Percentiles rank a stretch among this genome's conserved stretches.
phyloP scores from a whole-genome alignment of 2,888 invertebrate genomes.

The Syrphus vitripennis region DNA sequence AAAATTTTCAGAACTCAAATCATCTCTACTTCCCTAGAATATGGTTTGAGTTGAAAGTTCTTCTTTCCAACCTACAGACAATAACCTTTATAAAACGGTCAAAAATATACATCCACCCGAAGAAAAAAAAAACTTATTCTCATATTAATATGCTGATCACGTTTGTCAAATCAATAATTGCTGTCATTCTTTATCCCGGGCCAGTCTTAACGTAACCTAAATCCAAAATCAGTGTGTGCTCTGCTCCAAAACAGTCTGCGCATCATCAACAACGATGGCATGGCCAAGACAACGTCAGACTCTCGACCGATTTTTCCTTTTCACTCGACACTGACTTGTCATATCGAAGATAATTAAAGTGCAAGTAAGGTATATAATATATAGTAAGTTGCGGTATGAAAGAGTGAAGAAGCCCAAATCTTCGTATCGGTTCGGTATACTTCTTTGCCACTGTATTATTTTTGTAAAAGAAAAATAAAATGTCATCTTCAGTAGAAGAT shows the following conservation, averaged over 20 bases:
- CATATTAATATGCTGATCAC: constrained; percentile 64
- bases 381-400: neutral
- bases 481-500: constrained; percentile 34
- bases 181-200: constrained; percentile 42
- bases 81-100: no score
- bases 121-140: neutral
- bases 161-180: constrained; percentile 59
- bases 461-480: constrained; percentile 37
- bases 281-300: constrained; percentile 31
- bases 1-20: no score
- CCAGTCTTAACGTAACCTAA: constrained; percentile 50
- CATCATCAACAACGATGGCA: constrained; percentile 23
- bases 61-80: no score
- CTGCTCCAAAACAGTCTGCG: constrained; percentile 72
- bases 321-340: constrained; percentile 47
- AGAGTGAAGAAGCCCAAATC: neutral
- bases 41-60: no score
- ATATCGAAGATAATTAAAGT: constrained; percentile 61
- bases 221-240: constrained; percentile 53
- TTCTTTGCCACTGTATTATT: constrained; percentile 25
- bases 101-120: neutral
- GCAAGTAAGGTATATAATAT: constrained; percentile 13
- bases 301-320: neutral
- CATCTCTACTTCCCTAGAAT: no score
- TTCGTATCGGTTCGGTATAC: constrained; percentile 16